These are phyloP conservation scores for Campylomormyrus numenius DNA, from an alignment of 2,113 vertebrate species.

Conservation along the genomic window DNA sequence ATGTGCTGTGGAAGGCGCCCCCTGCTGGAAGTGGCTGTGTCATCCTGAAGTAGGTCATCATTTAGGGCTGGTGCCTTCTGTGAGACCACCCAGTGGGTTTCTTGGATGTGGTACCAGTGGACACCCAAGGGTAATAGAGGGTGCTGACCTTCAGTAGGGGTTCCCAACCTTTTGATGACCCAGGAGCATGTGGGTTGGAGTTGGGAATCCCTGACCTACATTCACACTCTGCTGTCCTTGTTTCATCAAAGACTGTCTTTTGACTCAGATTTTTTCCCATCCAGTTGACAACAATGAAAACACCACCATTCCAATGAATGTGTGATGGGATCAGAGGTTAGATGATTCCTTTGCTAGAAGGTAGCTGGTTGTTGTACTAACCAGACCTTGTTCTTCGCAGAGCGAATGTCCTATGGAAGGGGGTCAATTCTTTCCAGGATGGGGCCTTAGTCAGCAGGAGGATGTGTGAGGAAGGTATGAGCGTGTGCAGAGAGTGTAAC, in stretches of 20 bases:
- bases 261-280: background rate
- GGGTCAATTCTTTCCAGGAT: constrained; percentile 88
- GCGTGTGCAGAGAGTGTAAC: background rate
- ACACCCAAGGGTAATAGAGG: background rate
- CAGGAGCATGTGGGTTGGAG: background rate
- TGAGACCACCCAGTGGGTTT: background rate
- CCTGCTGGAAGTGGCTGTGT: constrained; percentile 77
- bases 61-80: background rate
- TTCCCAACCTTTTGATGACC: background rate
- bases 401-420: constrained; percentile 90
- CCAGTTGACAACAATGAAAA: background rate
- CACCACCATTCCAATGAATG: background rate
- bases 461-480: constrained; percentile 89
- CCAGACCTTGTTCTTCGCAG: constrained; percentile 50
- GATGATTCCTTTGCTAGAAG: background rate
- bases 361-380: background rate
- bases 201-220: background rate
- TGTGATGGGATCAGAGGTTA: background rate
- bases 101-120: background rate
- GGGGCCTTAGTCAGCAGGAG: constrained; percentile 86
- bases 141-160: background rate
- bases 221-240: background rate
- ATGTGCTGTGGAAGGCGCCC: constrained; percentile 89
- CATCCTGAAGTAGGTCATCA: constrained; percentile 77
- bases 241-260: background rate